Evolutionary conservation across 2,797 vertebrate genomes (phyloP).

Genomic region (Natrix natrix): DNA sequence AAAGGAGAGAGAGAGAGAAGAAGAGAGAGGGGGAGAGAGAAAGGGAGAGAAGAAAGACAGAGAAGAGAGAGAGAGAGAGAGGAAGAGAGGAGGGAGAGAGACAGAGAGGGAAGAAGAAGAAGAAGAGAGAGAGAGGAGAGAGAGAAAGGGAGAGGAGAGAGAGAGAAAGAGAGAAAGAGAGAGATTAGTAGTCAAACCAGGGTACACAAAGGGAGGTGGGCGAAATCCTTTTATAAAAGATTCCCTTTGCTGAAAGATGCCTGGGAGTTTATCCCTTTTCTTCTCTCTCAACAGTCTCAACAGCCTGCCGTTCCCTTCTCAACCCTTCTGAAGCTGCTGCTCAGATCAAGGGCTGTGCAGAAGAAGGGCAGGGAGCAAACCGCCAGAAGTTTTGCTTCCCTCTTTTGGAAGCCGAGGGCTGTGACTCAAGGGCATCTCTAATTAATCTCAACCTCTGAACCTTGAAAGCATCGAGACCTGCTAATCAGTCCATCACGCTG

Average conservation of each 20-base stretch:
- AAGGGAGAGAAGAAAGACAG: accelerated
- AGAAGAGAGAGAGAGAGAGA: too few relatives aligned
- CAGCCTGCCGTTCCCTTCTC: not conserved
- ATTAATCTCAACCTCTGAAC: conserved; percentile 61
- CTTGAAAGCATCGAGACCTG: conserved; percentile 42
- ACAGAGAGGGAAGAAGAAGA: too few relatives aligned
- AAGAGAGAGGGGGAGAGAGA: too few relatives aligned
- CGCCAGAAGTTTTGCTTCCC: conserved; percentile 46
- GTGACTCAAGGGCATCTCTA: conserved; percentile 60
- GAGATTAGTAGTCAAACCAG: not conserved
- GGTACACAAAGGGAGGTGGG: not conserved
- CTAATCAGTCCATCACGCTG: conserved; percentile 50
- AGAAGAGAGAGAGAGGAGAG: too few relatives aligned
- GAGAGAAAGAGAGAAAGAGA: not conserved
- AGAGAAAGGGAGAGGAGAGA: too few relatives aligned
- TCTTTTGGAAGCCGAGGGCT: conserved; percentile 41
- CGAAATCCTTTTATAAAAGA: not conserved
- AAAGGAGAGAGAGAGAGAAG: too few relatives aligned
- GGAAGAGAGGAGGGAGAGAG: too few relatives aligned
- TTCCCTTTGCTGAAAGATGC: not conserved
- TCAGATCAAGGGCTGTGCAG: too few relatives aligned
- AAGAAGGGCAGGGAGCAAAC: not conserved
- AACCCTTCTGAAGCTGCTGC: not conserved
- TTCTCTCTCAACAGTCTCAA: conserved; percentile 39
- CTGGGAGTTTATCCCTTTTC: conserved; percentile 43